A percentile compares a stretch with the other conserved stretches of the same genome.
phyloP scores from a whole-genome alignment of 2,797 vertebrate species.

The Nothura maculosa region DNA sequence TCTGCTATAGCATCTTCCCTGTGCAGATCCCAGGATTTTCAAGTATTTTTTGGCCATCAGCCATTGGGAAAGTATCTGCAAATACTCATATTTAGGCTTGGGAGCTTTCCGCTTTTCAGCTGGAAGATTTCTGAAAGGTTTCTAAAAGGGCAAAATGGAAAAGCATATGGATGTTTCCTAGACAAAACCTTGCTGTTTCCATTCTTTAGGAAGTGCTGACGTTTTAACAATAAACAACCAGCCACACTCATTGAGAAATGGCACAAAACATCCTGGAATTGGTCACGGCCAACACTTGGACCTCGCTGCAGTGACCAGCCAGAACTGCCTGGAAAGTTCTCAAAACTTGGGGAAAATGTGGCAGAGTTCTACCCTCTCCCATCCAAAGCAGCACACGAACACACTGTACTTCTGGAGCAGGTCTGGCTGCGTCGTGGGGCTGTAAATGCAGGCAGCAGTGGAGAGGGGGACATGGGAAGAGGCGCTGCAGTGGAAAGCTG shows the following conservation, averaged over 20 bases:
- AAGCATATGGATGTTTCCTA: constrained; percentile 33
- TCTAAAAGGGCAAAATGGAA: constrained; percentile 37
- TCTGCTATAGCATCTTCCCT: neutral
- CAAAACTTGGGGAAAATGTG: neutral
- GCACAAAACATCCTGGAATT: neutral
- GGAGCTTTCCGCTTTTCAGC: constrained; percentile 8
- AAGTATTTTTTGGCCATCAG: neutral
- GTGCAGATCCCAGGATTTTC: neutral
- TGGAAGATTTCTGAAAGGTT: constrained; percentile 38
- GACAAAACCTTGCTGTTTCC: constrained; percentile 42
- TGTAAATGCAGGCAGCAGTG: neutral
- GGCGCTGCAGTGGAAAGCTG: neutral
- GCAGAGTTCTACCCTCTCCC: constrained; percentile 1
- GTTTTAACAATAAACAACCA: constrained; percentile 27
- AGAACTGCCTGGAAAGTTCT: constrained; percentile 25
- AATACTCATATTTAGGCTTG: neutral
- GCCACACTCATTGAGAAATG: neutral
- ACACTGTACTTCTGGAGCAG: constrained; percentile 27
- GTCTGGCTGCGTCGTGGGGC: constrained; percentile 10
- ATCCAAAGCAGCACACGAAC: neutral
- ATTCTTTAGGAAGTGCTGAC: constrained; percentile 29
- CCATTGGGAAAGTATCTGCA: neutral
- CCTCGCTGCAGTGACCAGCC: neutral
- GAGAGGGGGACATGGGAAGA: neutral
- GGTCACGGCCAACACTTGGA: constrained; percentile 24